These are phyloP conservation scores for Drosophila picticornis DNA, from an alignment of 2,888 invertebrate genomes.

Conservation along the genomic window DNA sequence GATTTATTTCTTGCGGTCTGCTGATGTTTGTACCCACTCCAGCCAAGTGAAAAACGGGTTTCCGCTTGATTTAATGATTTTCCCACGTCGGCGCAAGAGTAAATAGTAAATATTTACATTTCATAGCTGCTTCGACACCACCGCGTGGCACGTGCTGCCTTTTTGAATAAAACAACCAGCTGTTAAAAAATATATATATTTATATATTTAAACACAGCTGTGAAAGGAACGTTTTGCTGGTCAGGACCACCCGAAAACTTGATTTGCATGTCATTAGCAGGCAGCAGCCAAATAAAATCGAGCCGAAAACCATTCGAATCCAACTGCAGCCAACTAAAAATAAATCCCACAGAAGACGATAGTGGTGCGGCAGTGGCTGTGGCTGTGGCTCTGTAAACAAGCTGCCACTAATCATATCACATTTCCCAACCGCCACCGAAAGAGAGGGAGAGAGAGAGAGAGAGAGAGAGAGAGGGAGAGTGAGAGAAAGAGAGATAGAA, in stretches of 20 bases:
- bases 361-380: constrained; percentile 13
- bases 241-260: constrained; percentile 66
- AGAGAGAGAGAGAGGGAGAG: background rate
- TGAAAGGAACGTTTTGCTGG: constrained; percentile 11
- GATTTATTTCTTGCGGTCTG: constrained; percentile 36
- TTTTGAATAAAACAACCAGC: constrained; percentile 73
- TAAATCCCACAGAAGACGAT: constrained; percentile 31
- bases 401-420: constrained; percentile 70
- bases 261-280: constrained; percentile 77
- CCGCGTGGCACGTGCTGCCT: constrained; percentile 41
- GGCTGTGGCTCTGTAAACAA: constrained; percentile 60
- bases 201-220: constrained; percentile 32
- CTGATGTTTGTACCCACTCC: constrained; percentile 23
- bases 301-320: constrained; percentile 25
- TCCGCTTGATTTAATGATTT: constrained; percentile 66
- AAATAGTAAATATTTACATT: constrained; percentile 71
- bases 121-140: constrained; percentile 51
- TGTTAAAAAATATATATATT: constrained; percentile 41
- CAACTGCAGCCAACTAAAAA: constrained; percentile 62
- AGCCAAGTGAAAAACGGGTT: constrained; percentile 24
- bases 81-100: constrained; percentile 59
- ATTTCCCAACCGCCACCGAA: constrained; percentile 40
- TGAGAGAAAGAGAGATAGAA: background rate
- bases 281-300: constrained; percentile 56
- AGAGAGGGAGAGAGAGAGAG: background rate